phyloP scores from a whole-genome alignment of 2,888 invertebrate genomes.

The Orthosia gracilis region DNA sequence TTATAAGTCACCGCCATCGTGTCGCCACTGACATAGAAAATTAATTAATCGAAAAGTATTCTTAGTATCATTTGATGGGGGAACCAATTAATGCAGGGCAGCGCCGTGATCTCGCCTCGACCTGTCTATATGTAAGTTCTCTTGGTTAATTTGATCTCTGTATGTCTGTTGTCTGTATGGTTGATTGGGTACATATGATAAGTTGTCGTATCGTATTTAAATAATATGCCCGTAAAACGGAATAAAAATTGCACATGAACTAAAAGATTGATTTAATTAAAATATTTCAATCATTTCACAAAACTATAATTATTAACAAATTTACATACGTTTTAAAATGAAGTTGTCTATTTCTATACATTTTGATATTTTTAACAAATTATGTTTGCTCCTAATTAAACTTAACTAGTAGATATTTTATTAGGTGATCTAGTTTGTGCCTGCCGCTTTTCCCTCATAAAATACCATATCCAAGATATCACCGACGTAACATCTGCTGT shows the following conservation, averaged over 20 bases:
- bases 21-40: conserved; percentile 24
- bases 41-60: background rate
- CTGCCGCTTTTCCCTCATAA: background rate
- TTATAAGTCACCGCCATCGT: conserved; percentile 24
- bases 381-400: background rate
- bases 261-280: conserved; percentile 48
- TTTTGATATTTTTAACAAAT: conserved; percentile 10
- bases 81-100: background rate
- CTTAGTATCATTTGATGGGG: background rate
- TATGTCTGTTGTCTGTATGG: no score
- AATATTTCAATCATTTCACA: conserved; percentile 36
- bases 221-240: conserved; percentile 24
- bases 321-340: conserved; percentile 33
- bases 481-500: conserved; percentile 4
- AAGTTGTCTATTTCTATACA: conserved; percentile 1
- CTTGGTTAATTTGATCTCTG: background rate
- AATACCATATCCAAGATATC: conserved; percentile 5
- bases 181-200: background rate
- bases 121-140: background rate
- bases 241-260: conserved; percentile 44
- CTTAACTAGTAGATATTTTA: no score
- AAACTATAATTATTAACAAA: conserved; percentile 15
- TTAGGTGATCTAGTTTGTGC: background rate
- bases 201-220: background rate
- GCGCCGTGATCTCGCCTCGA: conserved; percentile 36